These are phyloP conservation scores for Myotis davidii DNA, from an alignment of 2,113 vertebrate species.

Conservation along the genomic window DNA sequence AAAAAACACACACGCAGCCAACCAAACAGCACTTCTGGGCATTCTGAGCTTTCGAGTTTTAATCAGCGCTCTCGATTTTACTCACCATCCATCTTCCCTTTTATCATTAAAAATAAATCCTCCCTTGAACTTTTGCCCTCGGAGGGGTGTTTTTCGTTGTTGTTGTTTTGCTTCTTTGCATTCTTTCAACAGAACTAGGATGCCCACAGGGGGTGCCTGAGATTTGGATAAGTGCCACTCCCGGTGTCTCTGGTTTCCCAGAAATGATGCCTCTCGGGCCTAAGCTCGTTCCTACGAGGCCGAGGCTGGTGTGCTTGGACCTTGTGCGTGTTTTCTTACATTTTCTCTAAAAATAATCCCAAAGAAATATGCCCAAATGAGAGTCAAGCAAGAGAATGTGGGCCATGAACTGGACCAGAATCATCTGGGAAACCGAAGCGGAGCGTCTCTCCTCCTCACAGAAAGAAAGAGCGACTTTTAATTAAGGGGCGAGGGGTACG, in stretches of 20 bases:
- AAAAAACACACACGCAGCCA: background rate
- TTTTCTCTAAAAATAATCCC: conserved; percentile 33
- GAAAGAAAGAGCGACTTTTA: background rate
- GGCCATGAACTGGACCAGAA: too few species aligned
- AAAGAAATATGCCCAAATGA: background rate
- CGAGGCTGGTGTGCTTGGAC: background rate
- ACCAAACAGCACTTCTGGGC: background rate
- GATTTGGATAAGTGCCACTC: background rate
- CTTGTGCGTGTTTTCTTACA: background rate
- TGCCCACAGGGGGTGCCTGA: background rate
- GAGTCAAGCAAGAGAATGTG: background rate
- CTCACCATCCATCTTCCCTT: conserved; percentile 59
- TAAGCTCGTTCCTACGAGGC: background rate
- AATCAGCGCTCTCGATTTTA: conserved; percentile 48
- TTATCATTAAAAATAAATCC: conserved; percentile 63
- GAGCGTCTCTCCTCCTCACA: background rate
- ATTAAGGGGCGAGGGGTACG: background rate
- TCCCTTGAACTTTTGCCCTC: conserved; percentile 77
- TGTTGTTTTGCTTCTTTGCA: conserved; percentile 1
- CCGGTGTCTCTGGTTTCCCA: background rate
- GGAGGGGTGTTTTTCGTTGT: conserved; percentile 2
- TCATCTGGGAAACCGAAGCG: background rate
- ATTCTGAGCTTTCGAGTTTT: background rate
- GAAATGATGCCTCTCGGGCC: background rate
- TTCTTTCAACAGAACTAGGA: conserved; percentile 56